phyloP scores from a whole-genome alignment of 2,113 vertebrate species.

The Petrocephalus zakoni region DNA sequence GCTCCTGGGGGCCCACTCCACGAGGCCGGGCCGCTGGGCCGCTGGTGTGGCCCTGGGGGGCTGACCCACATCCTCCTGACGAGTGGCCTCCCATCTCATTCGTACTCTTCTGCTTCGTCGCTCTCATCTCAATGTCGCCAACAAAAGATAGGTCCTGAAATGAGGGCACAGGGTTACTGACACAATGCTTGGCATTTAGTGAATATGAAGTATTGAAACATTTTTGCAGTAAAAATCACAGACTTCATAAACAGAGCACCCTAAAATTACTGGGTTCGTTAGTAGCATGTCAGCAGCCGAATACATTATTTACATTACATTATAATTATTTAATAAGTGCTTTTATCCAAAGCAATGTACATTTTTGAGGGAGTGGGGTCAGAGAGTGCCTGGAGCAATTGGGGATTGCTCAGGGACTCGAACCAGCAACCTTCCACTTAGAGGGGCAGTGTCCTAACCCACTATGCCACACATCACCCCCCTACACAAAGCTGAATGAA shows the following conservation, averaged over 20 bases:
- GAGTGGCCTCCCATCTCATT: slow-evolving; percentile 34
- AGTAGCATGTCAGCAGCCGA: background rate
- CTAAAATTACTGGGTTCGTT: background rate
- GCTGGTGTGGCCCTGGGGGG: background rate
- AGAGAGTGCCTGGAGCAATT: background rate
- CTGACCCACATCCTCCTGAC: slow-evolving; percentile 38
- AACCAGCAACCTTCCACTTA: background rate
- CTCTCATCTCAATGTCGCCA: slow-evolving; percentile 57
- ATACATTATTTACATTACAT: background rate
- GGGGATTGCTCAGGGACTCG: background rate
- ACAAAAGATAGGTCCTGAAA: slow-evolving; percentile 51
- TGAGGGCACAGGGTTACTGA: background rate
- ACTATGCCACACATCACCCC: background rate
- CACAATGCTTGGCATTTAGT: background rate
- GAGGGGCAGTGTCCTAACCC: background rate
- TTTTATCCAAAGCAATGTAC: background rate
- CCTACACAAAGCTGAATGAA: background rate
- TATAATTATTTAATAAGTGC: background rate
- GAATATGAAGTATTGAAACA: background rate
- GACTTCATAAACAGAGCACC: background rate
- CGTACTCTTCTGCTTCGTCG: slow-evolving; percentile 52
- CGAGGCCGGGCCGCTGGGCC: background rate
- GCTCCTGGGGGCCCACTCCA: background rate
- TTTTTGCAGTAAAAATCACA: background rate
- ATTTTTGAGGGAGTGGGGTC: background rate